Evolutionary conservation across 2,888 invertebrate species (phyloP).

Genomic region (Ernsta delagoae): DNA sequence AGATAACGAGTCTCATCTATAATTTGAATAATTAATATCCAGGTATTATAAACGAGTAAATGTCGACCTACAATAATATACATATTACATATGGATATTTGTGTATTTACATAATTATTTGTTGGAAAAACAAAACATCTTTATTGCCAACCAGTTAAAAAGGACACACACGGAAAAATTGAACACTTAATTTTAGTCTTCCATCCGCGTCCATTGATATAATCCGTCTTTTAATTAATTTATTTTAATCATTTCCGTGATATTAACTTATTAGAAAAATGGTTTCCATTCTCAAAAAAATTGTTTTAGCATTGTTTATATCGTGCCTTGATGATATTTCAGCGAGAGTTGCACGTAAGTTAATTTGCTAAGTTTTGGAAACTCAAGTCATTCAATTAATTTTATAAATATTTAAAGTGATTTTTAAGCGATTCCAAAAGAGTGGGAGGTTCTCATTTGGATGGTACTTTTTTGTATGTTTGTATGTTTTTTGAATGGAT

Average conservation of each 20-base stretch:
- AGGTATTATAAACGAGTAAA: too few species aligned
- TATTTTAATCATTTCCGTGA: too few species aligned
- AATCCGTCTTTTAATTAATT: slow-evolving; percentile 27
- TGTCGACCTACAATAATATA: too few species aligned
- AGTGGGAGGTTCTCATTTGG: too few species aligned
- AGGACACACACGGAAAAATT: neutral
- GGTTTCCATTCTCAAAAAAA: slow-evolving; percentile 6
- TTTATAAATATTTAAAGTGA: too few species aligned
- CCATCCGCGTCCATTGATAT: slow-evolving; percentile 30
- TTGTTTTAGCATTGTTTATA: slow-evolving; percentile 38
- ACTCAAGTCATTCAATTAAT: too few species aligned
- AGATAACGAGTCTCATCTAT: too few species aligned
- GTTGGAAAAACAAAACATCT: slow-evolving; percentile 19
- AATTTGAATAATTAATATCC: too few species aligned
- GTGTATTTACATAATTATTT: neutral
- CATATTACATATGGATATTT: neutral
- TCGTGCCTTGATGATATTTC: slow-evolving; percentile 39
- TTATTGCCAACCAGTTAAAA: slow-evolving; percentile 12
- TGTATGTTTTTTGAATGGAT: too few species aligned
- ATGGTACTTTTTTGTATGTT: too few species aligned
- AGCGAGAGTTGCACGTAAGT: slow-evolving; percentile 48
- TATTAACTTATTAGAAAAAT: slow-evolving; percentile 1
- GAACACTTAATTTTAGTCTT: slow-evolving; percentile 31
- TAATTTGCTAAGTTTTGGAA: neutral
- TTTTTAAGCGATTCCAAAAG: too few species aligned